Evolutionary conservation across 2,113 vertebrate genomes (phyloP), one percentile per base, ranked within the genome.

Genomic region (Hypanus sabinus): DNA sequence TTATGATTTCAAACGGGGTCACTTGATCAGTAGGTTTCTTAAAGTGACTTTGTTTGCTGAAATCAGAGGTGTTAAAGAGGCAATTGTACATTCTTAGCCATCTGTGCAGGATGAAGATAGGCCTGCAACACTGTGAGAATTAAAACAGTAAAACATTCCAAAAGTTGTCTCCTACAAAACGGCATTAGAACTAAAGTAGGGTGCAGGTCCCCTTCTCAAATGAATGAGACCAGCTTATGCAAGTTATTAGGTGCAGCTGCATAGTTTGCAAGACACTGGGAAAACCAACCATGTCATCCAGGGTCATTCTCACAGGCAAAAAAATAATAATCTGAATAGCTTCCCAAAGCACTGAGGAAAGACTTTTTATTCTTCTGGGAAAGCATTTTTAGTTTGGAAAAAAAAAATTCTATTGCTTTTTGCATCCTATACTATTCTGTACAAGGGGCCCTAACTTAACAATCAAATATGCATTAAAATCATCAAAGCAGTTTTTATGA

Each of bases 1-100:
- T 94, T 95, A 94, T 94, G 95, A 95, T 94, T 95, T 83, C 88
- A 95, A 71, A 95, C 94, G 95, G 94, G 95, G 33, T 90, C 79
- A 93, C 38, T 93, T 93, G 65, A 70, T 93, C 65, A 71, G 91
- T 93, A 93, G 38, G 5, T 93, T 55, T 55, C 11, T 55, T 11
- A 73, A 93, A 38, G 38, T 18, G 70, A 93, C n/a, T 73, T 16
- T 27, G 33, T 73, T 93, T 75, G 22, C 68, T 93, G 70, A 33
- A 93, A 75, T 93, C 70, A 73, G 68, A 38, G 71, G 46, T 27
- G 14, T 75, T 73, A 73, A 93, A 68, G 16, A 20, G 30, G n/a
- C 3, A 33, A 20, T 33, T 62, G 2, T 24, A 65, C 85, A 33
- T 9, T 90, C 18, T n/a, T 73, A 62, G 27, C 12, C 57, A 4